phyloP scores from a whole-genome alignment of 2,797 vertebrate genomes.

The Pseudocheirus occidentalis region DNA sequence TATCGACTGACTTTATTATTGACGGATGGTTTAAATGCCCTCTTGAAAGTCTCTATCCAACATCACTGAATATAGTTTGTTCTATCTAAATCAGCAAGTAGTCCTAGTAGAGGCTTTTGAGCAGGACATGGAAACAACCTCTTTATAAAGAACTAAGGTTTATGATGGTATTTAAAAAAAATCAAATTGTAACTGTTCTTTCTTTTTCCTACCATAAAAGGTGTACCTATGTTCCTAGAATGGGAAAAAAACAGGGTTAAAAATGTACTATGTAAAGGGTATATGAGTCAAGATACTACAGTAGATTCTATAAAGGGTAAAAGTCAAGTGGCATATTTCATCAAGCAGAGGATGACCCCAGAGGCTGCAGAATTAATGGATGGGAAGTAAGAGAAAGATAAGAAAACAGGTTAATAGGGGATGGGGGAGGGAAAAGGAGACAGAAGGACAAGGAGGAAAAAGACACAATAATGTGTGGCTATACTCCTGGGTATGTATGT shows the following conservation, averaged over 20 bases:
- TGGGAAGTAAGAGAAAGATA: constrained; percentile 7
- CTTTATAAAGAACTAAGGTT: background rate
- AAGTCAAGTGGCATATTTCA: background rate
- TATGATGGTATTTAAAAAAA: background rate
- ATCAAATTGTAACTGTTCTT: background rate
- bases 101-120: background rate
- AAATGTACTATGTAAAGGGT: background rate
- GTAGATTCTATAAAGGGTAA: background rate
- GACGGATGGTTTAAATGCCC: background rate
- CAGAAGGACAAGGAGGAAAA: background rate
- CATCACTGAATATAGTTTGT: background rate
- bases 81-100: background rate
- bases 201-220: background rate
- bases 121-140: background rate
- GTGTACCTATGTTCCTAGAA: background rate
- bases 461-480: background rate
- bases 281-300: background rate
- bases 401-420: constrained; percentile 9
- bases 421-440: background rate
- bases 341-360: background rate
- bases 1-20: background rate
- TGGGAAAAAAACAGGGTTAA: background rate
- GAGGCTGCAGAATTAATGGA: background rate
- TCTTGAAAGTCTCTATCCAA: background rate
- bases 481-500: background rate